Evolutionary conservation across 2,888 invertebrate genomes (phyloP), one percentile per base, ranked within the genome.

Genomic region (Dryobota labecula): DNA sequence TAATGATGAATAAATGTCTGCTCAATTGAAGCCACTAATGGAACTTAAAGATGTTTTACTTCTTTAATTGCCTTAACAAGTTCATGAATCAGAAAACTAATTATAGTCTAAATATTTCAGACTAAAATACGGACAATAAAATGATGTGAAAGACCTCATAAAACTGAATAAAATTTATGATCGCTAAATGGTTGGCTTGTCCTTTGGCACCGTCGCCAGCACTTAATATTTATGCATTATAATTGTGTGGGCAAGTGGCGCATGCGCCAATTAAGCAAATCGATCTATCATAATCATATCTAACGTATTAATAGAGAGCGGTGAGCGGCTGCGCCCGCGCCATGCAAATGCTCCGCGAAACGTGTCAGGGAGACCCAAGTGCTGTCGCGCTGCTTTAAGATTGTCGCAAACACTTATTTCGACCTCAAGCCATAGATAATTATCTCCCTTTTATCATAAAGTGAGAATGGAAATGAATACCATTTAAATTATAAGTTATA

Each of bases 211-310:
- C 70, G 83, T 53, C 76, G 80, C 74, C 78, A 85, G 73, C 80
- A 84, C 56, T 84, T 78, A 79, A 84, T 83, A 81, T 85, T 84
- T 86, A 86, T 86, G 83, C 78, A 83, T 77, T 70, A 72, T 78
- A 82, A 83, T 86, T 84, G 73, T 81, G 82, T 82, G 80, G 84
- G 85, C 86, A 86, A 83, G 82, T 87, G 88, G 88, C 86, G 87
- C 87, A 87, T 80, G 87, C 82, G 83, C 83, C 90, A 90, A 91
- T 91, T 90, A 91, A 87, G 84, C 76, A 85, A 86, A 89, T 89
- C 90, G 88, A 91, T 91, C 89, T 85, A 90, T 91, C 91, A 91
- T 89, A 90, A 90, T 89, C 81, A 86, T 89, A 86, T 84, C 84
- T 85, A 87, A 80, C 76, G 83, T 73, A 83, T 85, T 85, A 84